These are phyloP conservation scores for Hoplodrina ambigua DNA, from an alignment of 2,888 invertebrate species.

Conservation along the genomic window DNA sequence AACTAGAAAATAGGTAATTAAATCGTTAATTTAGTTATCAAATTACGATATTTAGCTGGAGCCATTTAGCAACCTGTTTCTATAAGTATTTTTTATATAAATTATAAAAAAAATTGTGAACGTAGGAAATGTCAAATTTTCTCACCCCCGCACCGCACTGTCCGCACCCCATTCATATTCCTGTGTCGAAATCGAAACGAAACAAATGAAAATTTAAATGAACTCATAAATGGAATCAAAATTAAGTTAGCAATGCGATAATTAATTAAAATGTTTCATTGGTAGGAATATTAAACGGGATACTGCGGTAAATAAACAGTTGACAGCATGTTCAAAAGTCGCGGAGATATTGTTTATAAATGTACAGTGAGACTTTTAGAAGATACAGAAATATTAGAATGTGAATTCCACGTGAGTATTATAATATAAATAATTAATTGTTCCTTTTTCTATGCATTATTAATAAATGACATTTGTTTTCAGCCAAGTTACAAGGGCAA, in stretches of 20 bases:
- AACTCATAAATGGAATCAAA: constrained; percentile 62
- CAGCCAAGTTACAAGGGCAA: constrained; percentile 97
- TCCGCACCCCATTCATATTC: constrained; percentile 60
- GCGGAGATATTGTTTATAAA: constrained; percentile 95
- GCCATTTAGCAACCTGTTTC: too few relatives aligned
- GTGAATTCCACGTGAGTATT: constrained; percentile 94
- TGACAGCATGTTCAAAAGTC: constrained; percentile 91
- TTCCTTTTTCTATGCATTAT: neutral
- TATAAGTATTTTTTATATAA: neutral
- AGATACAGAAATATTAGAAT: constrained; percentile 97
- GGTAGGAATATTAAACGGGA: constrained; percentile 48
- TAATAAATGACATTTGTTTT: constrained; percentile 71
- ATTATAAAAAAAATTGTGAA: constrained; percentile 23
- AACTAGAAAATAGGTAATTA: too few relatives aligned
- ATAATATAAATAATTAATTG: constrained; percentile 15
- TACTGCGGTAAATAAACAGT: constrained; percentile 46
- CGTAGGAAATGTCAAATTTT: constrained; percentile 59
- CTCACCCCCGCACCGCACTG: constrained; percentile 62
- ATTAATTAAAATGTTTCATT: constrained; percentile 64
- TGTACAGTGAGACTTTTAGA: constrained; percentile 97
- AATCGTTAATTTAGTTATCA: neutral
- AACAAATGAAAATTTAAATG: constrained; percentile 71
- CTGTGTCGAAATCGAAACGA: constrained; percentile 69
- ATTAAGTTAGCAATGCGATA: constrained; percentile 56
- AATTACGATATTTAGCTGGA: too few relatives aligned